Evolutionary conservation across 2,888 invertebrate genomes (phyloP), one percentile per base, ranked within the genome.

Genomic region (Chirona hameri): DNA sequence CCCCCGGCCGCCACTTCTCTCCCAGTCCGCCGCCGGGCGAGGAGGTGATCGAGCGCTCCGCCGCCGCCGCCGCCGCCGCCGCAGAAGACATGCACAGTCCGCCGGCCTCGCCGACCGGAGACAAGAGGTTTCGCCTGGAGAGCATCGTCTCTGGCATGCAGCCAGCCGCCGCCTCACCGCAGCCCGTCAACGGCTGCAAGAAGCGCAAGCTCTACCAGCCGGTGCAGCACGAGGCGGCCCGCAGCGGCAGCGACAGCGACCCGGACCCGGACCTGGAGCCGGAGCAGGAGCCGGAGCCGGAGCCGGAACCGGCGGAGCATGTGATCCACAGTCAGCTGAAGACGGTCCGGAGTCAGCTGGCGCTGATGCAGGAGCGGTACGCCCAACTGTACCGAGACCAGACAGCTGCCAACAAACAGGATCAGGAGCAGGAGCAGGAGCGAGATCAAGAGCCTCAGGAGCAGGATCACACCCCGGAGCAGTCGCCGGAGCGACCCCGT

Each of bases 161-260:
- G 65, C n/a, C 65, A 9, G n/a, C 65, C n/a, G 39, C 31, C 31
- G 29, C 27, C 52, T 85, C 84, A 15, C 85, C 85, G n/a, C 84
- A 84, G 79, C 84, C 83, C 14, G 94, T 95, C 86, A 96, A 96
- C 89, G 96, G 97, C 81, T 97, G 96, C 89, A 97, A 97, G 89
- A 98, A 98, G 89, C 92, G 98, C 81, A 98, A 98, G 89, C 91
- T 97, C 55, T 97, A 97, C 88, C 96, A 97, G 87, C 98, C 98
- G 21, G 96, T 97, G 88, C 97, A 97, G 87, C 96, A 97, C 88
- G 94, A 94, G 87, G 87, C 88, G 85, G 86, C 89, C 92, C 83
- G 83, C 81, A 31, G 81, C 79, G 81, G 57, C 65, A 27, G 27
- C 29, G 81, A 81, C 18, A 31, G 31, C 31, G 72, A 72, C 18